Percentiles rank a stretch among this genome's conserved stretches.
phyloP scores from a whole-genome alignment of 2,888 invertebrate genomes.

The Mythimna lalbum region DNA sequence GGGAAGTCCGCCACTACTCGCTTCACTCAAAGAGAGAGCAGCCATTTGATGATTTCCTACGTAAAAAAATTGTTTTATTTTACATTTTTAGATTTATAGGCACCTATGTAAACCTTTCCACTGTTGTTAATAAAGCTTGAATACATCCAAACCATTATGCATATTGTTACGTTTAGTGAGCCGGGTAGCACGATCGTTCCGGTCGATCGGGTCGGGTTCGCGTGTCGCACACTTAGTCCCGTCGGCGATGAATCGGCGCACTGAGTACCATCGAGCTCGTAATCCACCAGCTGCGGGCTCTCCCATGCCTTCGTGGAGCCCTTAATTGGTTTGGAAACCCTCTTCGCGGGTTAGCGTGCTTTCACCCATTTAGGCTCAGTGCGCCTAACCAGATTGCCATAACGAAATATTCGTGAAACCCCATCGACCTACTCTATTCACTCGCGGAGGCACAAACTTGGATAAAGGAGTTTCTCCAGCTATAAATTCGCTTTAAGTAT shows the following conservation, averaged over 20 bases:
- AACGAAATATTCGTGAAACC: constrained; percentile 86
- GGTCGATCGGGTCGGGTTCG: constrained; percentile 74
- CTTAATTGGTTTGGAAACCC: constrained; percentile 90
- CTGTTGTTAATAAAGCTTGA: background rate
- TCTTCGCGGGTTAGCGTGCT: constrained; percentile 88
- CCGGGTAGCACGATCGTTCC: constrained; percentile 60
- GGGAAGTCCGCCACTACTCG: too few species aligned
- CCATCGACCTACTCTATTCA: constrained; percentile 80
- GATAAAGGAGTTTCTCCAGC: constrained; percentile 72
- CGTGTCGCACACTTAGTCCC: constrained; percentile 82
- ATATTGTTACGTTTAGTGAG: constrained; percentile 24
- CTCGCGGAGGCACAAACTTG: constrained; percentile 74
- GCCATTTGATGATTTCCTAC: too few species aligned
- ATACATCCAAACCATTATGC: constrained; percentile 21
- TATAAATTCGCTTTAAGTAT: constrained; percentile 80
- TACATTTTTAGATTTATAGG: too few species aligned
- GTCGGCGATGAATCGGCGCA: constrained; percentile 79
- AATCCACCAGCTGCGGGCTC: constrained; percentile 85
- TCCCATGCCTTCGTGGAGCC: constrained; percentile 89
- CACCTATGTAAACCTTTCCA: too few species aligned
- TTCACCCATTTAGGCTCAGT: constrained; percentile 84
- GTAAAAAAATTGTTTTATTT: too few species aligned
- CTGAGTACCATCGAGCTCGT: constrained; percentile 89
- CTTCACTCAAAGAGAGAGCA: too few species aligned
- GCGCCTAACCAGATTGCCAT: constrained; percentile 89